phyloP scores from a whole-genome alignment of 2,888 invertebrate species.

The Coelopa pilipes region DNA sequence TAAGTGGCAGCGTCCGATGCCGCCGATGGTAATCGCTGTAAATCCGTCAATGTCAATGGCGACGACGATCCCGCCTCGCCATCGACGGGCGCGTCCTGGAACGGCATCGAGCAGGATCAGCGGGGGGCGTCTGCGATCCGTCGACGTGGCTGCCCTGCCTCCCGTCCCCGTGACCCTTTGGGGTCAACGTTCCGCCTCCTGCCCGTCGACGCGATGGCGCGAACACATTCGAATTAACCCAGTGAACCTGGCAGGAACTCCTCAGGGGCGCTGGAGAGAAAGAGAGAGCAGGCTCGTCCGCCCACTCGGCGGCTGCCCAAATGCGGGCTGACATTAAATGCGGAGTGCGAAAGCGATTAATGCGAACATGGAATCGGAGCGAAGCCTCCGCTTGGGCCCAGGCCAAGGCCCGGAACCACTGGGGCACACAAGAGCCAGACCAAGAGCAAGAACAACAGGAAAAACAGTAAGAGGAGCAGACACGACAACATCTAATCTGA shows the following conservation, averaged over 20 bases:
- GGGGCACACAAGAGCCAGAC: not conserved
- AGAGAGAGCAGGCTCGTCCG: not conserved
- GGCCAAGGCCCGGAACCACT: too few species aligned
- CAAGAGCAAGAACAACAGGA: not conserved
- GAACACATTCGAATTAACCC: conserved; percentile 21
- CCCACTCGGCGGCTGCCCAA: not conserved
- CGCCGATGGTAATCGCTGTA: conserved; percentile 29
- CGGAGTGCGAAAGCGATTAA: conserved; percentile 1
- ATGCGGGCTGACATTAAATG: conserved; percentile 21
- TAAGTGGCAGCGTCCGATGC: not conserved
- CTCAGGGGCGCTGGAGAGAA: too few species aligned
- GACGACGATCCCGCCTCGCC: not conserved
- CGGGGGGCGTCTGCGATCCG: too few species aligned
- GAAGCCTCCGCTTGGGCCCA: too few species aligned
- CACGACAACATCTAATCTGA: not conserved
- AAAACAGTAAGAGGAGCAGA: not conserved
- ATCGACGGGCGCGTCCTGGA: too few species aligned
- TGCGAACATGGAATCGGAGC: not conserved
- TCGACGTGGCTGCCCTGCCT: too few species aligned
- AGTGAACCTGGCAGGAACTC: not conserved
- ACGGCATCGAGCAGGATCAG: too few species aligned
- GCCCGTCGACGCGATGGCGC: not conserved
- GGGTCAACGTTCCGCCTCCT: too few species aligned
- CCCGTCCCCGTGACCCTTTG: too few species aligned
- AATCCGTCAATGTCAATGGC: conserved; percentile 35